Evolutionary conservation across 2,888 invertebrate genomes (phyloP).

Genomic region (Oconnorella tubifera): DNA sequence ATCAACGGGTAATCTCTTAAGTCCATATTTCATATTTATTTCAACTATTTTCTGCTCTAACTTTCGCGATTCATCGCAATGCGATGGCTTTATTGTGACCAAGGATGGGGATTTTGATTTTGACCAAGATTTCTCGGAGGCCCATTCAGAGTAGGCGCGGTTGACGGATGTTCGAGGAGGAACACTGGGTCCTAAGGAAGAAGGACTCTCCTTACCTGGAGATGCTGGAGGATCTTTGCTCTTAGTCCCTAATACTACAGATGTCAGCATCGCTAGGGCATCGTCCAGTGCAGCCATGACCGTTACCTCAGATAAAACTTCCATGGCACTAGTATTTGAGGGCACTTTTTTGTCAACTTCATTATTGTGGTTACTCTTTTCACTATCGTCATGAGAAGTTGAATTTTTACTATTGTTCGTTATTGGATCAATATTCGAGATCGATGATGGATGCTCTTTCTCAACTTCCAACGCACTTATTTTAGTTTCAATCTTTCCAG

Average conservation of each 20-base stretch:
- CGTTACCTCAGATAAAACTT: constrained; percentile 4
- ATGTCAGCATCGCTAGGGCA: constrained; percentile 10
- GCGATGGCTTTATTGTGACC: not conserved
- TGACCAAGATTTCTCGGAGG: not conserved
- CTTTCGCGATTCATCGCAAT: not conserved
- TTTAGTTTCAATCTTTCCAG: too few relatives aligned
- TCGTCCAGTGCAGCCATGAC: constrained; percentile 18
- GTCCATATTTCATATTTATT: constrained; percentile 2
- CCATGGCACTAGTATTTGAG: too few relatives aligned
- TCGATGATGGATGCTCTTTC: too few relatives aligned
- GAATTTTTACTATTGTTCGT: too few relatives aligned
- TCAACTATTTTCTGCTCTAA: constrained; percentile 5
- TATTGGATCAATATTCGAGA: too few relatives aligned
- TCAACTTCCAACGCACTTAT: too few relatives aligned
- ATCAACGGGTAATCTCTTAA: not conserved
- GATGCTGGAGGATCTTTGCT: not conserved
- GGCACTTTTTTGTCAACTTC: too few relatives aligned
- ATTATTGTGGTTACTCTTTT: too few relatives aligned
- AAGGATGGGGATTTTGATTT: not conserved
- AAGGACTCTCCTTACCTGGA: not conserved
- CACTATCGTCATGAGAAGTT: too few relatives aligned
- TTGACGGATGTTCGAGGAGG: not conserved
- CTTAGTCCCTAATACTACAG: constrained; percentile 7
- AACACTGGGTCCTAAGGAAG: not conserved
- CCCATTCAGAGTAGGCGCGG: constrained; percentile 1